phyloP scores from a whole-genome alignment of 2,888 invertebrate species.

The Pilophorus perplexus region DNA sequence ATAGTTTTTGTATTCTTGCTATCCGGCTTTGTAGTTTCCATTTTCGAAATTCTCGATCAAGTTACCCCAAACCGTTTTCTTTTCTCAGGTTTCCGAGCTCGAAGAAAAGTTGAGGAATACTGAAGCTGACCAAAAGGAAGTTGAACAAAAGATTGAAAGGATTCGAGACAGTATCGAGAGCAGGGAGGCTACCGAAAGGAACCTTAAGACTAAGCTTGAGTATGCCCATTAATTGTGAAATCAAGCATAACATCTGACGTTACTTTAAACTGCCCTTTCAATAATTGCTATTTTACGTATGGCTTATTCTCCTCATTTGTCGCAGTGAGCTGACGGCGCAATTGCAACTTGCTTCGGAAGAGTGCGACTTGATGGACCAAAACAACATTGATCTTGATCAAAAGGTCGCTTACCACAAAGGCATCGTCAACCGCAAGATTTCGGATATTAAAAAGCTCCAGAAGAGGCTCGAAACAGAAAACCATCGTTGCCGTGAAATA shows the following conservation, averaged over 20 bases:
- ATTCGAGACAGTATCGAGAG: slow-evolving; percentile 14
- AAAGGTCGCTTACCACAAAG: slow-evolving; percentile 7
- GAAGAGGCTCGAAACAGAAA: slow-evolving; percentile 35
- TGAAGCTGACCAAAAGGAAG: not conserved
- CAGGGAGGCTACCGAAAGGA: not conserved
- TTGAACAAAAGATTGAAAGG: not conserved
- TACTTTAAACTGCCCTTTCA: too few species aligned
- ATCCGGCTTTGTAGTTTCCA: too few species aligned
- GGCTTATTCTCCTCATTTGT: too few species aligned
- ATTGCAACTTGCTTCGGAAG: slow-evolving; percentile 11
- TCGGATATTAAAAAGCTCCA: slow-evolving; percentile 41
- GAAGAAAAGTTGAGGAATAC: slow-evolving; percentile 1
- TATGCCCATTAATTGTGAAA: too few species aligned
- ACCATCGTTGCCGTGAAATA: slow-evolving; percentile 26
- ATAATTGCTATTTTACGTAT: too few species aligned
- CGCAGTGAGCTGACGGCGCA: slow-evolving; percentile 17
- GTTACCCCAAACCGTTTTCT: too few species aligned
- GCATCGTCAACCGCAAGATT: slow-evolving; percentile 18
- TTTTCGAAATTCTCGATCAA: too few species aligned
- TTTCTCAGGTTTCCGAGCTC: slow-evolving; percentile 12
- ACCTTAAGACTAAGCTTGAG: not conserved
- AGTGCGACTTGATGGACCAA: slow-evolving; percentile 32
- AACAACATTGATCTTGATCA: slow-evolving; percentile 25
- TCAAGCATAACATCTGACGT: too few species aligned
- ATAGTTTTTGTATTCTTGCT: too few species aligned